These are phyloP conservation scores for Volucella bombylans DNA, from an alignment of 2,888 invertebrate species.

Conservation along the genomic window DNA sequence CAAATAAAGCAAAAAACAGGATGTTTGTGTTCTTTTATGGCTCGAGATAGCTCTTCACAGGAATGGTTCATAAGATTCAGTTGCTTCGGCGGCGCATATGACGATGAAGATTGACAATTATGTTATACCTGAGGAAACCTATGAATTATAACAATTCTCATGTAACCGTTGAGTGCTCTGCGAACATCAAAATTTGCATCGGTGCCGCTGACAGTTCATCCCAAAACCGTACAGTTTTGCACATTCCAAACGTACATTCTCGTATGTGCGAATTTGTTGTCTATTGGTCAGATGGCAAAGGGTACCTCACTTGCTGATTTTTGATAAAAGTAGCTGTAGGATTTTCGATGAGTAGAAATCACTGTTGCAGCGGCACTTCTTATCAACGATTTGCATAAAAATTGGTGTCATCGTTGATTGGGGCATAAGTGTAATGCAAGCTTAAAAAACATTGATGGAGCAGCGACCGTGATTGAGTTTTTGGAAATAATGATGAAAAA, in stretches of 20 bases:
- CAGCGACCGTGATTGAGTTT: too few species aligned
- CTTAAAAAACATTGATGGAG: too few species aligned
- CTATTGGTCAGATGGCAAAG: constrained; percentile 19
- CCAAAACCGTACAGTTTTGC: constrained; percentile 2
- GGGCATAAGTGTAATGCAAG: too few species aligned
- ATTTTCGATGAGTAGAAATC: too few species aligned
- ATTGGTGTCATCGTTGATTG: too few species aligned
- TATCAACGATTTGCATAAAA: too few species aligned
- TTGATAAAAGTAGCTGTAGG: too few species aligned
- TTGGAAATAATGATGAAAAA: too few species aligned
- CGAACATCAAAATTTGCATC: background rate
- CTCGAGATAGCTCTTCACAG: background rate
- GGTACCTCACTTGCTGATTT: too few species aligned
- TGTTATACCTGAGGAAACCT: constrained; percentile 30
- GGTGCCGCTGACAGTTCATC: background rate
- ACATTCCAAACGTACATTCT: background rate
- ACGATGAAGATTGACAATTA: constrained; percentile 39
- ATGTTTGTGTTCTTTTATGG: constrained; percentile 22
- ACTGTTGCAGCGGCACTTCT: too few species aligned
- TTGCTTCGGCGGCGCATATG: constrained; percentile 55
- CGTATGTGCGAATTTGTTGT: constrained; percentile 32
- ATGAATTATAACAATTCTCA: constrained; percentile 17
- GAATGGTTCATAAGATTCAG: constrained; percentile 47
- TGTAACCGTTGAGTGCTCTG: constrained; percentile 4
- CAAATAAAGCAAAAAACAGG: too few species aligned